These are phyloP conservation scores for Meganola albula DNA, from an alignment of 2,888 invertebrate genomes.

Conservation along the genomic window DNA sequence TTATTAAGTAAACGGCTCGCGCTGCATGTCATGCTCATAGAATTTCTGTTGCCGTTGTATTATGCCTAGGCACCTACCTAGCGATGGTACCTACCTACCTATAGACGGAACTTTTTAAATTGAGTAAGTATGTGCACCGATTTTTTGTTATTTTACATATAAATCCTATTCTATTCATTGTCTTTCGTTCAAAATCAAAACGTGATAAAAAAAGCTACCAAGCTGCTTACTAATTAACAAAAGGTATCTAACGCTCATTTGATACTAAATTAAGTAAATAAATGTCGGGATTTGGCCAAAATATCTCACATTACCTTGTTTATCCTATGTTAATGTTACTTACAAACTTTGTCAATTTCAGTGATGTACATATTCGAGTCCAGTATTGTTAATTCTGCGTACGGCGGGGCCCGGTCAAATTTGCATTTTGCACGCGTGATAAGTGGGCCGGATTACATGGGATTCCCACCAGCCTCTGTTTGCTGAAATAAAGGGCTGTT, in stretches of 20 bases:
- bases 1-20: no score
- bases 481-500: constrained; percentile 76
- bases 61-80: no score
- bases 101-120: no score
- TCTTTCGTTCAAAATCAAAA: constrained; percentile 27
- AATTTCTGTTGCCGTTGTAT: no score
- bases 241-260: no score
- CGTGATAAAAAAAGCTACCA: no score
- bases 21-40: no score
- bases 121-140: no score
- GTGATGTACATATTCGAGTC: constrained; percentile 53
- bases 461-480: constrained; percentile 74
- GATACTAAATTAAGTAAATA: no score
- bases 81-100: no score
- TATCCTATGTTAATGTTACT: constrained; percentile 56
- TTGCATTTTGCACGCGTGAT: constrained; percentile 79
- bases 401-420: constrained; percentile 56
- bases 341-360: constrained; percentile 68
- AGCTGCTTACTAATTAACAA: no score
- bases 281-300: constrained; percentile 23
- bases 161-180: constrained; percentile 24
- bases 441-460: constrained; percentile 74
- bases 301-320: constrained; percentile 49
- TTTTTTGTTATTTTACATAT: constrained; percentile 28
- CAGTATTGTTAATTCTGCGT: constrained; percentile 70